Evolutionary conservation across 92 coral and sea anemone genomes (phyloP).

Genomic region (Phenganax marumi): DNA sequence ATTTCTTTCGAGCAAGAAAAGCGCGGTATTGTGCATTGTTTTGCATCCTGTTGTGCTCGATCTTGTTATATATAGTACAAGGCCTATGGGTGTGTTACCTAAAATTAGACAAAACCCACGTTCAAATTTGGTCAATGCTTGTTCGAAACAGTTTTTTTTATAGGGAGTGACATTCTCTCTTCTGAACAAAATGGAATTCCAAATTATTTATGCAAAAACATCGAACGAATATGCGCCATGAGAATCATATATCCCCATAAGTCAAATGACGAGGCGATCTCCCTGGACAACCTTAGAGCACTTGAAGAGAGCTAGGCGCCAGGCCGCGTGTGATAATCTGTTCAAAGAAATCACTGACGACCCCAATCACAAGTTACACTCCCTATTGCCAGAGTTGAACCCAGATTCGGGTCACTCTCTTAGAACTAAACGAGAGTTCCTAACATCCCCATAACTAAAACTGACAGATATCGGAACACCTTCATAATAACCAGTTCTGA

Average conservation of each 20-base stretch:
- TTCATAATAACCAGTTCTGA: too few relatives aligned
- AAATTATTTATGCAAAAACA: slow-evolving; percentile 7
- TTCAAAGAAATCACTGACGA: slow-evolving; percentile 7
- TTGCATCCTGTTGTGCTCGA: background rate
- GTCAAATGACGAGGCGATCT: slow-evolving; percentile 4
- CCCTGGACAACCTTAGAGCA: background rate
- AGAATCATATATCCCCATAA: background rate
- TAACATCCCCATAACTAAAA: too few relatives aligned
- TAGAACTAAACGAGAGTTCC: too few relatives aligned
- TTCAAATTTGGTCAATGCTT: slow-evolving; percentile 5
- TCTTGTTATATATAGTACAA: background rate
- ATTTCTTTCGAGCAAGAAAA: background rate
- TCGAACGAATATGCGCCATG: slow-evolving; percentile 19
- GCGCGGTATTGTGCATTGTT: background rate
- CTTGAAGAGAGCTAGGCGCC: slow-evolving; percentile 11
- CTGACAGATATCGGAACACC: too few relatives aligned
- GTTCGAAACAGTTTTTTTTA: background rate
- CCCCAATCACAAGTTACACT: background rate
- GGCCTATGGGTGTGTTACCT: background rate
- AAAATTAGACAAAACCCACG: background rate
- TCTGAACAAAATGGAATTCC: background rate
- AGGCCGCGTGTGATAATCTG: background rate
- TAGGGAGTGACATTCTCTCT: background rate
- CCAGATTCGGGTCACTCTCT: too few relatives aligned
- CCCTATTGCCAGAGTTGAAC: background rate